A percentile compares a stretch with the other conserved stretches of the same genome.
Conservation (phyloP, 2,888 invertebrate genomes). For the Morinoia aosen region DNA sequence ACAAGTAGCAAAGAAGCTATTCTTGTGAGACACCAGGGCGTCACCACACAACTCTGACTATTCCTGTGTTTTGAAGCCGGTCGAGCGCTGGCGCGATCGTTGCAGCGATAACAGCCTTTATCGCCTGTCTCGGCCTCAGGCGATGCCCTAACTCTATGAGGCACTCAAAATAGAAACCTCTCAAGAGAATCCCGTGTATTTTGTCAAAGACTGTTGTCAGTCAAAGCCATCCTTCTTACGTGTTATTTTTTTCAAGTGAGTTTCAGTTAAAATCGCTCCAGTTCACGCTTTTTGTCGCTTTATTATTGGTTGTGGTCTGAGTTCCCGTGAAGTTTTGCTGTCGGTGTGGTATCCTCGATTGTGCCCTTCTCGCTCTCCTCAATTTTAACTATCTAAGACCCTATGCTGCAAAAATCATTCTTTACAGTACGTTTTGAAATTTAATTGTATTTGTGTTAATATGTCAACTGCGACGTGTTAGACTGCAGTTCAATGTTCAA, state of each 20-base stretch:
- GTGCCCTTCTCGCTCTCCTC: not conserved
- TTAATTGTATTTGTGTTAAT: too few relatives aligned
- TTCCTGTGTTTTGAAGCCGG: not conserved
- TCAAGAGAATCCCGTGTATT: not conserved
- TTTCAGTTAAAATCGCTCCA: not conserved
- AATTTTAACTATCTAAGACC: not conserved
- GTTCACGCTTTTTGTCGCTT: not conserved
- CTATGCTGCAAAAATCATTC: not conserved
- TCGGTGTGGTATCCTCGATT: not conserved
- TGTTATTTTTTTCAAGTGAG: not conserved
- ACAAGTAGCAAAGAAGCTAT: not conserved
- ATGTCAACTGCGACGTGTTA: too few relatives aligned
- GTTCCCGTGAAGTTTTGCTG: not conserved
- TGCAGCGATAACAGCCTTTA: not conserved
- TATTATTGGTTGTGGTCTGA: not conserved
- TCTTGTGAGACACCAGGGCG: not conserved
- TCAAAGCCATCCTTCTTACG: not conserved
- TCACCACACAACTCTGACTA: not conserved
- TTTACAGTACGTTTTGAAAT: not conserved
- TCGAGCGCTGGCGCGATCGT: not conserved
- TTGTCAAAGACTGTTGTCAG: not conserved
- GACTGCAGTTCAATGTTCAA: too few relatives aligned
- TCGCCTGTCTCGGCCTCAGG: not conserved
- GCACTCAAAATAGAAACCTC: conserved; percentile 2
- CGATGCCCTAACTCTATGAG: not conserved